Conservation (phyloP, 2,888 invertebrate species). For the Cabera pusaria region DNA sequence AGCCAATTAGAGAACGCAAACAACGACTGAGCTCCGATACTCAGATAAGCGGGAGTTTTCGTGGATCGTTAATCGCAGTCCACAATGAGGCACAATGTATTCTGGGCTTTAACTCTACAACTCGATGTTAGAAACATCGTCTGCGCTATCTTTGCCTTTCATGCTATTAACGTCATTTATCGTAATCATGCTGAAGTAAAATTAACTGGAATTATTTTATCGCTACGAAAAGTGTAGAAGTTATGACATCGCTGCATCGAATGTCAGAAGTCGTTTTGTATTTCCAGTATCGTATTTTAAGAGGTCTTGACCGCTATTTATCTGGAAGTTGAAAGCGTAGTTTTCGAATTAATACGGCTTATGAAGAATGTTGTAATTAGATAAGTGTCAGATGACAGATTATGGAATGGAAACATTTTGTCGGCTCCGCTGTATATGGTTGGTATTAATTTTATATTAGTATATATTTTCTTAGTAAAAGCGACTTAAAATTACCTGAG, state of each 20-base stretch:
- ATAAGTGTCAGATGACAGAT: conserved; percentile 55
- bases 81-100: conserved; percentile 27
- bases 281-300: conserved; percentile 23
- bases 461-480: no score
- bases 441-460: conserved; percentile 23
- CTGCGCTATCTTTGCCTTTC: no score
- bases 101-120: no score
- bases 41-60: conserved; percentile 40
- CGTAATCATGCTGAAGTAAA: no score
- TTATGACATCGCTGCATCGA: background rate
- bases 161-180: no score
- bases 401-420: conserved; percentile 53
- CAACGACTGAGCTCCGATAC: conserved; percentile 44
- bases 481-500: no score
- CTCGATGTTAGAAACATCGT: no score
- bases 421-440: conserved; percentile 42
- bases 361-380: conserved; percentile 53
- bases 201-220: no score
- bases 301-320: conserved; percentile 44
- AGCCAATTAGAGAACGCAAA: conserved; percentile 79
- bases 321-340: conserved; percentile 39
- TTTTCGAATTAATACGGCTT: conserved; percentile 50
- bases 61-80: conserved; percentile 37
- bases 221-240: no score
- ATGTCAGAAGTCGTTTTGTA: no score